Conservation (phyloP, 1,140 invertebrate genomes). For the Scaptomyza hsui region DNA sequence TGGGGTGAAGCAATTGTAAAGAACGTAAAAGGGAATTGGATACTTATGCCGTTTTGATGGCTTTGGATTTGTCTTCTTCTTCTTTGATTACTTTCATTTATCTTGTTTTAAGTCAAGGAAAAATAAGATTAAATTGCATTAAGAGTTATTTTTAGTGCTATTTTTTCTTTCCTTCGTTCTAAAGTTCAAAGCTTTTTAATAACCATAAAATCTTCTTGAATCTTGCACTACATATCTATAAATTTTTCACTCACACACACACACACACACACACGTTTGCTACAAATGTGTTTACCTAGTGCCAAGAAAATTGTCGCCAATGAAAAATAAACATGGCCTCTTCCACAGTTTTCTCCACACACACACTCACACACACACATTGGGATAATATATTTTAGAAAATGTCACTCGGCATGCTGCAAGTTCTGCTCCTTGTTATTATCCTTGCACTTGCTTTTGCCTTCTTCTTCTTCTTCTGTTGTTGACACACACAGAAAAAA, state of each 20-base stretch:
- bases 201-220: background rate
- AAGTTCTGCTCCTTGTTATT: conserved; percentile 52
- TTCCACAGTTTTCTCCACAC: background rate
- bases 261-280: background rate
- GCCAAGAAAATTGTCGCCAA: conserved; percentile 17
- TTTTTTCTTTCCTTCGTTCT: too few species aligned
- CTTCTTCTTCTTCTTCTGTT: conserved; percentile 38
- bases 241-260: background rate
- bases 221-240: background rate
- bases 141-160: too few species aligned
- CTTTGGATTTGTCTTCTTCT: background rate
- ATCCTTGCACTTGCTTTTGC: conserved; percentile 71
- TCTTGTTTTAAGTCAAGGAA: background rate
- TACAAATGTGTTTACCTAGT: conserved; percentile 1
- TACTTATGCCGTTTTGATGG: conserved; percentile 7
- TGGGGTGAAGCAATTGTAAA: background rate
- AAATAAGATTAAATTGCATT: too few species aligned
- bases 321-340: conserved; percentile 20
- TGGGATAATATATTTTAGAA: conserved; percentile 32
- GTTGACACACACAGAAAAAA: conserved; percentile 61
- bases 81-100: background rate
- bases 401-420: conserved; percentile 25
- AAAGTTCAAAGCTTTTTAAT: too few species aligned
- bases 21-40: conserved; percentile 6
- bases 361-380: too few species aligned